Percentiles rank a stretch among this genome's conserved stretches.
phyloP scores from a whole-genome alignment of 2,113 vertebrate genomes.

The Lycocorax pyrrhopterus region DNA sequence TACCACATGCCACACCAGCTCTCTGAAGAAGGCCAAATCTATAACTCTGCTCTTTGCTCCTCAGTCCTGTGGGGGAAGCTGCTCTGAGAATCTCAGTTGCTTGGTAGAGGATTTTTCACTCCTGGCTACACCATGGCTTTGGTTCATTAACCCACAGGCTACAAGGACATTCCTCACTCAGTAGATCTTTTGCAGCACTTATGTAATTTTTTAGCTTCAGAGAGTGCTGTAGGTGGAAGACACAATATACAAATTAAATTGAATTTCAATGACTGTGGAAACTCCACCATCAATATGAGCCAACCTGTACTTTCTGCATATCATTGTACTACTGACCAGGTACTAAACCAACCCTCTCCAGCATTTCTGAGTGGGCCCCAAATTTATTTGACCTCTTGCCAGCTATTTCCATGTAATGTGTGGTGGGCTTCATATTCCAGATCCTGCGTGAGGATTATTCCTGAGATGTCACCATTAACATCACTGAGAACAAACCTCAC shows the following conservation, averaged over 20 bases:
- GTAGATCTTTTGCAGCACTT: not conserved
- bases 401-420: accelerated
- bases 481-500: not conserved
- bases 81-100: not conserved
- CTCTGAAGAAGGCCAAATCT: not conserved
- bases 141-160: not conserved
- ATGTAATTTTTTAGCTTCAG: not conserved
- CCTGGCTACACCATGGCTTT: not conserved
- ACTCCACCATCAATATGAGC: not conserved
- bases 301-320: not conserved
- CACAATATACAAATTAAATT: not conserved
- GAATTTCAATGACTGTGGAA: not conserved
- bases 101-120: not conserved
- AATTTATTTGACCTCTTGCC: not conserved
- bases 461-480: not conserved
- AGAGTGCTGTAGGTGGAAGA: not conserved
- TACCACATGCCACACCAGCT: not conserved
- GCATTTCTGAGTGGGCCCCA: not conserved
- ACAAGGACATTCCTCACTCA: not conserved
- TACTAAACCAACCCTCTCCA: not conserved
- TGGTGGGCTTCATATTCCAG: not conserved
- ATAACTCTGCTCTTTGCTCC: not conserved
- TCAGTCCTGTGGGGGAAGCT: not conserved
- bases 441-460: not conserved
- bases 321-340: not conserved